Evolutionary conservation across 2,797 vertebrate genomes (phyloP).

Genomic region (Novumbra hubbsi): DNA sequence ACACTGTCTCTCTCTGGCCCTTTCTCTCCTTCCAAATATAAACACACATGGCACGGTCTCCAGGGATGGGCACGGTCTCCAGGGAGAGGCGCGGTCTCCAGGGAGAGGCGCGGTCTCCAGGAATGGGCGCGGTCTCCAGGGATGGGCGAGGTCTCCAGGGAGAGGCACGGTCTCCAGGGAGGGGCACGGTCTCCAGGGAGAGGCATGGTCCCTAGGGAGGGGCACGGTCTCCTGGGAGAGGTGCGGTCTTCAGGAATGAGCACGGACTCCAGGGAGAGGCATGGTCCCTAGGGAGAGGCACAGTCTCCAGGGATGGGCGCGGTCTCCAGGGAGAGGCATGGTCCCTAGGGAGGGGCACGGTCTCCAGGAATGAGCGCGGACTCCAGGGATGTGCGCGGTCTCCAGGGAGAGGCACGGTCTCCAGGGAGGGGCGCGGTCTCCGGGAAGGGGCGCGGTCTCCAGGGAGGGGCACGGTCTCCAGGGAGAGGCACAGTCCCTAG

Average conservation of each 20-base stretch:
- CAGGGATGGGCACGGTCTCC: neutral
- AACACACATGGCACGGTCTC: too few species aligned
- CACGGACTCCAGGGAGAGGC: neutral
- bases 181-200: too few species aligned
- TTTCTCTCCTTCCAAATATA: conserved; percentile 22
- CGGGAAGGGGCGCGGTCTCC: neutral
- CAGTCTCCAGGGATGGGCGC: too few species aligned
- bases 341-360: too few species aligned
- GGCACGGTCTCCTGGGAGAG: too few species aligned
- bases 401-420: neutral
- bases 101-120: neutral
- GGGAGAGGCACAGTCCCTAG: neutral
- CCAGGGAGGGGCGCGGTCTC: neutral
- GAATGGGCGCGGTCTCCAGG: neutral
- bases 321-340: neutral
- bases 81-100: neutral
- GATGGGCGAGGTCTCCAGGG: too few species aligned
- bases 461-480: neutral
- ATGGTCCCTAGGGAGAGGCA: too few species aligned
- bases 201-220: neutral
- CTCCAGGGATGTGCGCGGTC: too few species aligned
- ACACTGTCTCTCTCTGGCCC: conserved; percentile 13
- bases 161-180: neutral
- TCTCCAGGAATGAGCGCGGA: too few species aligned
- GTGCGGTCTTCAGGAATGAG: too few species aligned